Evolutionary conservation across 2,888 invertebrate genomes (phyloP).

Genomic region (Polia nebulosa): DNA sequence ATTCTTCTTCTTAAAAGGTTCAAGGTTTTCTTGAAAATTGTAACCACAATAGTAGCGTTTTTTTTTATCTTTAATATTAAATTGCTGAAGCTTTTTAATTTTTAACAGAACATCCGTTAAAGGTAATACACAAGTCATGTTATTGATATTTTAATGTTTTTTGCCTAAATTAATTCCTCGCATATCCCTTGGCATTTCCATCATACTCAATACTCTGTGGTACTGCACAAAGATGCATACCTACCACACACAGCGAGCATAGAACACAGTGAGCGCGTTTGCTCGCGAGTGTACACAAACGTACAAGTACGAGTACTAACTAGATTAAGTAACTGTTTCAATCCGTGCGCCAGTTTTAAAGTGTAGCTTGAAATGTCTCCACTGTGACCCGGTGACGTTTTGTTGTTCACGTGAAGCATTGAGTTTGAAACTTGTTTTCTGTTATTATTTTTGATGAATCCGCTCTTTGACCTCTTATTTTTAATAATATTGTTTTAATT

Average conservation of each 20-base stretch:
- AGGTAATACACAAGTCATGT: no score
- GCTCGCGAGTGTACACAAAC: slow-evolving; percentile 33
- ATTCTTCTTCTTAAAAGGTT: no score
- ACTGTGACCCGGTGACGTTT: background rate
- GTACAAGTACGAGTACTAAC: slow-evolving; percentile 11
- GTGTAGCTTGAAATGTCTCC: background rate
- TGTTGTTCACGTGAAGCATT: background rate
- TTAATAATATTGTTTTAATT: no score
- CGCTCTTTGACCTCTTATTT: no score
- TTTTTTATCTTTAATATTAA: no score
- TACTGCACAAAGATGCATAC: slow-evolving; percentile 8
- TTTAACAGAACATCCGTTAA: no score
- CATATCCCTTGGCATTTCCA: background rate
- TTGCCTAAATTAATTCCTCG: background rate
- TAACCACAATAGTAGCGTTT: no score
- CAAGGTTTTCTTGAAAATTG: no score
- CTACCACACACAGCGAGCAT: background rate
- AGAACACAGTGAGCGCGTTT: slow-evolving; percentile 2
- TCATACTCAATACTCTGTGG: background rate
- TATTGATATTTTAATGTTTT: background rate
- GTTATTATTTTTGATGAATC: no score
- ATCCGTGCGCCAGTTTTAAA: slow-evolving; percentile 35
- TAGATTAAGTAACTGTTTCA: slow-evolving; percentile 39
- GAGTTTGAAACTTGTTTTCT: background rate
- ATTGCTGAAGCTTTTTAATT: no score